Percentiles rank a stretch among this genome's conserved stretches.
Conservation (phyloP, 2,888 invertebrate species). For the Lepetodrilus schrolli region DNA sequence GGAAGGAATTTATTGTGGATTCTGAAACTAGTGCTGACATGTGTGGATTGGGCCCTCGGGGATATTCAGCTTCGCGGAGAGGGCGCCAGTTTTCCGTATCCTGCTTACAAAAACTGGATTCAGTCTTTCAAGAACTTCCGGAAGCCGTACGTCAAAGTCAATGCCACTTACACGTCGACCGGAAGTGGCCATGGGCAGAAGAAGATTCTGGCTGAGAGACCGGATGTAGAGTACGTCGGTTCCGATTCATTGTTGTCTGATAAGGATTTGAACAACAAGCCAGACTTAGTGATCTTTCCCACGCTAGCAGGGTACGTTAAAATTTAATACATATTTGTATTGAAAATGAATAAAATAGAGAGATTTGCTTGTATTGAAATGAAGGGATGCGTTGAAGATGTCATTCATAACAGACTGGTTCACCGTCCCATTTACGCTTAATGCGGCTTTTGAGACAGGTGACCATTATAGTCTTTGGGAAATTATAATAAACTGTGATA, state of each 20-base stretch:
- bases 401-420: too few species aligned
- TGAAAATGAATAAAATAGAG: too few species aligned
- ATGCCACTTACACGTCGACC: slow-evolving; percentile 54
- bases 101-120: slow-evolving; percentile 41
- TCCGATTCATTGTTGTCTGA: slow-evolving; percentile 54
- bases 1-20: too few species aligned
- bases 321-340: too few species aligned
- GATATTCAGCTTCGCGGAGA: slow-evolving; percentile 33
- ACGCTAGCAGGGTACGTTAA: slow-evolving; percentile 65
- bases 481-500: too few species aligned
- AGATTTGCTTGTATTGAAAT: too few species aligned
- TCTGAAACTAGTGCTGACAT: too few species aligned
- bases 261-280: slow-evolving; percentile 36
- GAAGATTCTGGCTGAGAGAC: slow-evolving; percentile 41
- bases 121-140: slow-evolving; percentile 37
- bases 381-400: too few species aligned
- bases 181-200: slow-evolving; percentile 59
- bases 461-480: too few species aligned
- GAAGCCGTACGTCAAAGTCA: slow-evolving; percentile 37
- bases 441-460: too few species aligned
- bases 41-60: too few species aligned
- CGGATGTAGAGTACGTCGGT: slow-evolving; percentile 55
- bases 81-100: slow-evolving; percentile 39
- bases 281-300: slow-evolving; percentile 60
- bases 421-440: too few species aligned